These are phyloP conservation scores for Drosophila subsilvestris DNA, from an alignment of 2,888 invertebrate species.

Conservation along the genomic window DNA sequence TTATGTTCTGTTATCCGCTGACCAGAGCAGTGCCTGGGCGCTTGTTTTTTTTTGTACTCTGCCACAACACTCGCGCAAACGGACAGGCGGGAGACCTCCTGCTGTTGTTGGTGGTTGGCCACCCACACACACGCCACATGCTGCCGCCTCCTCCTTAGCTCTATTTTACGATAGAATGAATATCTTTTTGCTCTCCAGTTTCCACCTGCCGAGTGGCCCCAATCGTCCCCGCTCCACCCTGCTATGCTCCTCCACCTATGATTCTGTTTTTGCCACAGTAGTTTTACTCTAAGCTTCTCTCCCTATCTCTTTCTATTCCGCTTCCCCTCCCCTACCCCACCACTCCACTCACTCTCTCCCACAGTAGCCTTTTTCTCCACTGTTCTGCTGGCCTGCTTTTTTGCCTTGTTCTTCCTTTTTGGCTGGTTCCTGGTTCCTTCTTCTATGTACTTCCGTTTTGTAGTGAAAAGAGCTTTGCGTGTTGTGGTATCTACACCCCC, in stretches of 20 bases:
- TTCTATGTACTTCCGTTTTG: constrained; percentile 76
- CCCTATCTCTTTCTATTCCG: constrained; percentile 1
- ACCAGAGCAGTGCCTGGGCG: constrained; percentile 77
- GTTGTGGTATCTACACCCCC: constrained; percentile 51
- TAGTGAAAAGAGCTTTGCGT: constrained; percentile 79
- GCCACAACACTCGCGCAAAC: constrained; percentile 18
- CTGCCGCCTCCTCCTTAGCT: constrained; percentile 66
- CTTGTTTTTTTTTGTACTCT: constrained; percentile 59
- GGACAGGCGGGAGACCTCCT: constrained; percentile 7
- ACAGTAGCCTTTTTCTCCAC: constrained; percentile 74
- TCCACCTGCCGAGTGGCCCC: constrained; percentile 8
- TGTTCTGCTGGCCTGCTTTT: constrained; percentile 53
- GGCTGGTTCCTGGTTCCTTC: constrained; percentile 53
- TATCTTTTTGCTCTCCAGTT: constrained; percentile 61
- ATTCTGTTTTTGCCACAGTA: constrained; percentile 69
- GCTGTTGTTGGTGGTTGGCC: background rate
- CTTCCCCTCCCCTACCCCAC: background rate
- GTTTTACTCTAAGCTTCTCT: constrained; percentile 68
- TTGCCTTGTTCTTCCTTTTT: constrained; percentile 50
- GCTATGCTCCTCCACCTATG: constrained; percentile 8
- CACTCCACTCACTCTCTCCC: constrained; percentile 42
- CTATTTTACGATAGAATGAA: constrained; percentile 80
- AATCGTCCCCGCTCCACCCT: background rate
- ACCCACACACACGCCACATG: constrained; percentile 13
- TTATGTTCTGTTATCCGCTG: constrained; percentile 82